These are phyloP conservation scores for Marronus borbonicus DNA, from an alignment of 2,888 invertebrate genomes.

Conservation along the genomic window DNA sequence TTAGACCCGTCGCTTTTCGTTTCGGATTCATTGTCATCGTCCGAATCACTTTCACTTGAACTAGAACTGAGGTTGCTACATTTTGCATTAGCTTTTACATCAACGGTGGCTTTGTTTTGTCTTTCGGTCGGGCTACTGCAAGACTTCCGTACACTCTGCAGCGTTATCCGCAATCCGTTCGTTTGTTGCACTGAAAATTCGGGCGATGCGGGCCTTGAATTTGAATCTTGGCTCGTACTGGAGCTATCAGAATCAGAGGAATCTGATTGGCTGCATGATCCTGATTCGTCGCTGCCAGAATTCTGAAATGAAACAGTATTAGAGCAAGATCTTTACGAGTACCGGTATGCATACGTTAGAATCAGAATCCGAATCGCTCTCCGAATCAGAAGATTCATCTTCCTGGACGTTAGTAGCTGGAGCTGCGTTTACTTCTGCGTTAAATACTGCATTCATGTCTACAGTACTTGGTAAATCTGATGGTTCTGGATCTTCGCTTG, in stretches of 20 bases:
- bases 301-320: slow-evolving; percentile 65
- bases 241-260: slow-evolving; percentile 69
- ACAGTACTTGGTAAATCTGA: slow-evolving; percentile 78
- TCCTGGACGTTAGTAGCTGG: slow-evolving; percentile 59
- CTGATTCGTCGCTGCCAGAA: slow-evolving; percentile 70
- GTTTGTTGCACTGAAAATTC: slow-evolving; percentile 78
- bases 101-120: slow-evolving; percentile 47
- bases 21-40: slow-evolving; percentile 68
- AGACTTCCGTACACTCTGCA: slow-evolving; percentile 75
- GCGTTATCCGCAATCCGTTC: slow-evolving; percentile 76
- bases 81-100: slow-evolving; percentile 52
- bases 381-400: slow-evolving; percentile 70
- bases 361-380: slow-evolving; percentile 75
- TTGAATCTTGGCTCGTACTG: slow-evolving; percentile 67
- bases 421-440: slow-evolving; percentile 69
- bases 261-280: slow-evolving; percentile 68
- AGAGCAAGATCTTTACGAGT: neutral
- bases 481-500: slow-evolving; percentile 76
- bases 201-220: slow-evolving; percentile 67
- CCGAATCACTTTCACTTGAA: slow-evolving; percentile 72
- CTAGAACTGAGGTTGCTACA: slow-evolving; percentile 59
- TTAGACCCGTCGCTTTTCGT: slow-evolving; percentile 71
- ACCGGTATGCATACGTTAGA: slow-evolving; percentile 67
- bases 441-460: slow-evolving; percentile 77
- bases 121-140: slow-evolving; percentile 65